Evolutionary conservation across 2,113 vertebrate genomes (phyloP), one percentile per base, ranked within the genome.

Genomic region (Rhinoderma darwinii): DNA sequence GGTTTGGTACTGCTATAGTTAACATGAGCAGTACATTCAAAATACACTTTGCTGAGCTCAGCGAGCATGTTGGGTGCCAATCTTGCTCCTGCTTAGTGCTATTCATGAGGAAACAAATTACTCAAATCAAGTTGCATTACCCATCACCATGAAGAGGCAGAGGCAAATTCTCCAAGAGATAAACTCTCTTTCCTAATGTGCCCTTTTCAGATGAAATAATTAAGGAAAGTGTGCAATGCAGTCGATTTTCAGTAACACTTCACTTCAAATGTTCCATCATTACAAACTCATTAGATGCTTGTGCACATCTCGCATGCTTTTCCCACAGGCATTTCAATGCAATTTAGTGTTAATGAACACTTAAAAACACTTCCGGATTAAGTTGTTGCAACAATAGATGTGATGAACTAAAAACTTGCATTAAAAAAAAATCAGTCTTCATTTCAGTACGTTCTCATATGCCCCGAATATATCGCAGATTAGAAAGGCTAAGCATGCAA

Each of bases 201-300:
- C 85, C 77, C 85, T 82, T 87, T 87, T 87, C 85, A 87, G 85
- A 82, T 82, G 85, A 87, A 86, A 86, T 86, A 86, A 87, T 87
- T 87, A 87, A 81, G 68, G 85, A 75, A 87, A 87, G 85, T 74
- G 85, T 87, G 77, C 85, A 87, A 87, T 87, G 85, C 77, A 86
- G 84, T 86, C 84, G 74, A 87, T 87, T 87, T 82, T 87, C 85
- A 87, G 85, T 82, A 87, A 82, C 85, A 87, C 85, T 87, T 87
- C 85, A 87, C 68, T 87, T 87, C 50, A 87, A 87, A 73, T 74
- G 78, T 82, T 81, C 85, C 47, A 74, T 87, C 85, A 87, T 87
- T 87, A 87, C 78, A 82, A 87, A 73, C 85, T 87, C 85, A 87
- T 87, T 87, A 87, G 66, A 87, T 75, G 66, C 85, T 87, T 87